Evolutionary conservation across 2,113 vertebrate species (phyloP).

Genomic region (Sigmodon hispidus): DNA sequence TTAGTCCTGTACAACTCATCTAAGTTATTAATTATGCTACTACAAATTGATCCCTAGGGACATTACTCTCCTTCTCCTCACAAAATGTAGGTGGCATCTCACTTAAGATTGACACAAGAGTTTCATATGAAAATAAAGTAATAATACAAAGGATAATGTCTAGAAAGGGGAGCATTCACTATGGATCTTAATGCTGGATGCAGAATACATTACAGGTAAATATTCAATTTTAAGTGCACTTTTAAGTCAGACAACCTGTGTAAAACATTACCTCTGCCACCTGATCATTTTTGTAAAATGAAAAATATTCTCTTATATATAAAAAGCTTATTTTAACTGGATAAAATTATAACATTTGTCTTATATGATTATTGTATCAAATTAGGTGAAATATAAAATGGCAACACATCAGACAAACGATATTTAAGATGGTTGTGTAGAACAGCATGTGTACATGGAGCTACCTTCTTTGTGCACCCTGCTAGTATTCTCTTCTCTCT

Average conservation of each 20-base stretch:
- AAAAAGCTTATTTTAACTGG: conserved; percentile 2
- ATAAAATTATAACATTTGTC: background rate
- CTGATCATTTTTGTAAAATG: background rate
- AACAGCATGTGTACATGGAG: background rate
- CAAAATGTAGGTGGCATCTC: background rate
- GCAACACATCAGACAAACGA: background rate
- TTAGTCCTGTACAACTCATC: background rate
- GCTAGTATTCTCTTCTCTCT: background rate
- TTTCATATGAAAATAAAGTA: conserved; percentile 12
- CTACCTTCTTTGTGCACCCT: background rate
- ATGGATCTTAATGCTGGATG: background rate
- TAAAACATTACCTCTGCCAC: background rate
- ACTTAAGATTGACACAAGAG: background rate
- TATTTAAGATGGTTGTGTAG: background rate
- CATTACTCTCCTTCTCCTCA: background rate
- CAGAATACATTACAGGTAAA: background rate
- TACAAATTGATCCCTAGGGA: background rate
- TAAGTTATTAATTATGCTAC: background rate
- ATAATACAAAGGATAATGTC: background rate
- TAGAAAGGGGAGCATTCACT: background rate
- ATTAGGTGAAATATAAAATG: conserved; percentile 30
- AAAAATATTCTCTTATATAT: background rate
- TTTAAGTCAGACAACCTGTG: background rate
- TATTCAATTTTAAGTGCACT: background rate
- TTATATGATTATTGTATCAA: background rate